Evolutionary conservation across 2,113 vertebrate genomes (phyloP).

Genomic region (Amblyopsis rosae): DNA sequence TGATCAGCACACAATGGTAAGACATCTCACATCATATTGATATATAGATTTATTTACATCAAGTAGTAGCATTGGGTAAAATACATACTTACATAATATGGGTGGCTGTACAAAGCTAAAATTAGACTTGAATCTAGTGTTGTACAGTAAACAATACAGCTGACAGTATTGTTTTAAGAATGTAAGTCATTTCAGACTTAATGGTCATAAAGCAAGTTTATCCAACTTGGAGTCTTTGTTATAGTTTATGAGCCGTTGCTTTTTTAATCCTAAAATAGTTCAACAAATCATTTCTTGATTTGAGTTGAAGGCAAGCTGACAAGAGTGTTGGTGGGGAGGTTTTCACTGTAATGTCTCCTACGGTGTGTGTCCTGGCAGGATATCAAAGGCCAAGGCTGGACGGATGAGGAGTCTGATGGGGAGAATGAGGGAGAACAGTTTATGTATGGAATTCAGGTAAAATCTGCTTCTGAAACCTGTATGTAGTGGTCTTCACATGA

Average conservation of each 20-base stretch:
- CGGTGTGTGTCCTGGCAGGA: constrained; percentile 78
- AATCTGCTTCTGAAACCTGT: neutral
- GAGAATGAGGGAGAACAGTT: constrained; percentile 98
- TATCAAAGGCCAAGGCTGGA: constrained; percentile 97
- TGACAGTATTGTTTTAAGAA: neutral
- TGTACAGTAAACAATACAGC: neutral
- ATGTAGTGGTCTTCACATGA: constrained; percentile 8
- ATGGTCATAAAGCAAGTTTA: constrained; percentile 1
- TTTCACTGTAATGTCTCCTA: constrained; percentile 48
- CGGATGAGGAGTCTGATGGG: constrained; percentile 97
- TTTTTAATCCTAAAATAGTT: constrained; percentile 15
- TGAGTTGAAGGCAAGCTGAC: constrained; percentile 34
- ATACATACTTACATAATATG: neutral
- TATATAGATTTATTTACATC: neutral
- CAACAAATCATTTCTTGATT: constrained; percentile 37
- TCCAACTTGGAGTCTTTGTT: neutral
- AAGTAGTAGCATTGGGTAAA: neutral
- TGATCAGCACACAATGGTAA: constrained; percentile 89
- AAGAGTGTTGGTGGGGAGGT: neutral
- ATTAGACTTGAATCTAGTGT: neutral
- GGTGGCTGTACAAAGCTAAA: neutral
- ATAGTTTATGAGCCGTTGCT: neutral
- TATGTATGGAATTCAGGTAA: constrained; percentile 95
- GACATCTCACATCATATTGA: constrained; percentile 29
- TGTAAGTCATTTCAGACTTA: neutral